phyloP scores from a whole-genome alignment of 1,140 invertebrate species.

The Diorhabda sublineata region DNA sequence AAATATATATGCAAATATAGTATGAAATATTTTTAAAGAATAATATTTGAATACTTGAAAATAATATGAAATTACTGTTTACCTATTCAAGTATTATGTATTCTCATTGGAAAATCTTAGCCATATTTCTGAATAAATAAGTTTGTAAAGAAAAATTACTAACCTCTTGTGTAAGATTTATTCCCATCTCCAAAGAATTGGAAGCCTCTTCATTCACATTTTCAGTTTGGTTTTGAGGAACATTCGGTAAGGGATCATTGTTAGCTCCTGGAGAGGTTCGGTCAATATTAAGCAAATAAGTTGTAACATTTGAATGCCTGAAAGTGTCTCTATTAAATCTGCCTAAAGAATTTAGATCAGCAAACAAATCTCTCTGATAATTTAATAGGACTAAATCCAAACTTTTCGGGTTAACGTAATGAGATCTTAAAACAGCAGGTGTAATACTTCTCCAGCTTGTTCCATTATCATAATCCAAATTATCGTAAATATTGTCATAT shows the following conservation, averaged over 20 bases:
- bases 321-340: slow-evolving; percentile 49
- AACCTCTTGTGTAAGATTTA: slow-evolving; percentile 44
- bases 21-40: too few species aligned
- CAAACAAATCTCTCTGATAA: slow-evolving; percentile 70
- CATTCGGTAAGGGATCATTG: slow-evolving; percentile 19
- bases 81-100: too few species aligned
- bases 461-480: slow-evolving; percentile 60
- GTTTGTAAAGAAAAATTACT: slow-evolving; percentile 9
- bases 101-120: too few species aligned
- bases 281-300: slow-evolving; percentile 56
- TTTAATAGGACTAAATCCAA: slow-evolving; percentile 67
- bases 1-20: too few species aligned
- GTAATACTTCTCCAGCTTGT: slow-evolving; percentile 58
- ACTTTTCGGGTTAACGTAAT: slow-evolving; percentile 68
- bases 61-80: too few species aligned
- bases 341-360: slow-evolving; percentile 65
- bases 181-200: slow-evolving; percentile 22
- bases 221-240: slow-evolving; percentile 9
- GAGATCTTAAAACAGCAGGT: slow-evolving; percentile 52
- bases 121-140: neutral
- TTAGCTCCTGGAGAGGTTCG: slow-evolving; percentile 24
- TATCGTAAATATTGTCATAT: slow-evolving; percentile 52
- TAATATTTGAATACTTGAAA: too few species aligned
- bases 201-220: neutral
- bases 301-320: slow-evolving; percentile 51